phyloP scores from a whole-genome alignment of 1,140 invertebrate species.

The Drosophila murphyi region DNA sequence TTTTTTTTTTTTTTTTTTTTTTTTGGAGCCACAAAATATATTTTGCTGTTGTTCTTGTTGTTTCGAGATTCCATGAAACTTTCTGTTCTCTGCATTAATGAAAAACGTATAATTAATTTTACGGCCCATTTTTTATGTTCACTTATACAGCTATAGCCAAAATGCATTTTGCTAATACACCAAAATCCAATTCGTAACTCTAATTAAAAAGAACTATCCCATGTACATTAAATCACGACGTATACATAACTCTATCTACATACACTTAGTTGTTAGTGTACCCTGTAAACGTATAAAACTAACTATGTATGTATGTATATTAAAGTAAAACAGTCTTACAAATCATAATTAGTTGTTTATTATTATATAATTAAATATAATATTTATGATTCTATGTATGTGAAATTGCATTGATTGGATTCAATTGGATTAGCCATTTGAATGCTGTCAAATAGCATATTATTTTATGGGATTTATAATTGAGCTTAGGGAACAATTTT shows the following conservation, averaged over 20 bases:
- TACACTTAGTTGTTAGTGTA: constrained; percentile 24
- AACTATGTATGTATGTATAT: constrained; percentile 5
- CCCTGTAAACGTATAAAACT: constrained; percentile 22
- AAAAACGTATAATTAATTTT: constrained; percentile 48
- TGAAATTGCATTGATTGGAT: not conserved
- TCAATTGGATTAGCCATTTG: not conserved
- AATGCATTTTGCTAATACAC: constrained; percentile 26
- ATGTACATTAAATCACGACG: constrained; percentile 34
- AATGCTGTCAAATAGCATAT: not conserved
- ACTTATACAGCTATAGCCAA: constrained; percentile 26
- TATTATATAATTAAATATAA: constrained; percentile 5
- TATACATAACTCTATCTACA: constrained; percentile 2
- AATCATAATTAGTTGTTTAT: constrained; percentile 7
- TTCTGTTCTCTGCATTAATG: constrained; percentile 38
- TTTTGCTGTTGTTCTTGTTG: constrained; percentile 19
- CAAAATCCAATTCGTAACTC: constrained; percentile 13
- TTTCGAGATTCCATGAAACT: constrained; percentile 28
- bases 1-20: not conserved
- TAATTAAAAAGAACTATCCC: not conserved
- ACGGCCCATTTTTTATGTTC: constrained; percentile 21
- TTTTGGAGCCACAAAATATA: constrained; percentile 14
- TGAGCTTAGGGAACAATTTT: not conserved
- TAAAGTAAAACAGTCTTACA: not conserved
- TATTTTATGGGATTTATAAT: not conserved
- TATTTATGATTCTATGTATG: constrained; percentile 8